Percentiles rank a stretch among this genome's conserved stretches.
phyloP scores from a whole-genome alignment of 2,888 invertebrate genomes.

The Tipula unca region DNA sequence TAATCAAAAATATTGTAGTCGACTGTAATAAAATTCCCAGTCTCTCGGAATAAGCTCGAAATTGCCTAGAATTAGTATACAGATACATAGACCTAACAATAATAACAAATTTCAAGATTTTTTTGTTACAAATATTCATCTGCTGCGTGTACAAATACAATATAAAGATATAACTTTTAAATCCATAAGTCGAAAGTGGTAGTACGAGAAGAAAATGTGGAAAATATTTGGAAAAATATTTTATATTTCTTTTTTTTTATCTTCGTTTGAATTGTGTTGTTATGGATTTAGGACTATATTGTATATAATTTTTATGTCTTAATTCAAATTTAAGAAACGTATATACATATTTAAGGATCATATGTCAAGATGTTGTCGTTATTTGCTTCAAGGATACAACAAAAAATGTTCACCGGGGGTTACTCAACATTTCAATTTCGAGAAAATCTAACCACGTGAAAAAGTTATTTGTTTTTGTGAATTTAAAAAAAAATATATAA shows the following conservation, averaged over 20 bases:
- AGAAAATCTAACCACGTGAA: background rate
- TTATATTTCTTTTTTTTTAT: too few species aligned
- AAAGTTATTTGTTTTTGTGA: background rate
- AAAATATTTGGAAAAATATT: background rate
- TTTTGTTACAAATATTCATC: too few species aligned
- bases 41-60: too few species aligned
- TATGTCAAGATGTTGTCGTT: background rate
- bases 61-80: too few species aligned
- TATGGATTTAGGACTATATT: background rate
- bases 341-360: background rate
- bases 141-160: background rate
- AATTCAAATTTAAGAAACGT: background rate
- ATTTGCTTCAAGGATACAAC: background rate
- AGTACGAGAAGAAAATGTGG: background rate
- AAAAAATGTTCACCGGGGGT: too few species aligned
- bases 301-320: background rate
- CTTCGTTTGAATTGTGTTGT: background rate
- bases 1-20: too few species aligned
- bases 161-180: background rate
- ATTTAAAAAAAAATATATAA: too few species aligned
- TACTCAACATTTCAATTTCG: too few species aligned
- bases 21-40: too few species aligned
- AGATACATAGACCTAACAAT: too few species aligned
- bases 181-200: background rate
- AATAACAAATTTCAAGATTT: too few species aligned